Evolutionary conservation across 1,140 invertebrate species (phyloP).

Genomic region (Pantala flavescens): DNA sequence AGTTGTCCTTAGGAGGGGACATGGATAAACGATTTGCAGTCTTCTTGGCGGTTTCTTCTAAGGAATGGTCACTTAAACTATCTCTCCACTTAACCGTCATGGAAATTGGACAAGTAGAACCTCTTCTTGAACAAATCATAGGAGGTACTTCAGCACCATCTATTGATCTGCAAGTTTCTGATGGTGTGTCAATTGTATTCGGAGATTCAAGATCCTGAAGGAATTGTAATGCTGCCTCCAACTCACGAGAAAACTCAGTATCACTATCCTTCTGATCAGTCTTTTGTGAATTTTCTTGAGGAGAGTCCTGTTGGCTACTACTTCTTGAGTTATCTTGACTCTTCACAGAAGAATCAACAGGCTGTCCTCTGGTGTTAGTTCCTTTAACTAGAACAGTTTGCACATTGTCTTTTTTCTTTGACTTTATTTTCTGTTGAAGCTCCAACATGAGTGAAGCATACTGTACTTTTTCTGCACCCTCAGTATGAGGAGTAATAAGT

Average conservation of each 20-base stretch:
- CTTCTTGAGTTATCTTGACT: constrained; percentile 27
- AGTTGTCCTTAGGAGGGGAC: neutral
- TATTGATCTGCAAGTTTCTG: constrained; percentile 26
- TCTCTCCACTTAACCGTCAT: constrained; percentile 17
- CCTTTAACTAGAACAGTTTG: neutral
- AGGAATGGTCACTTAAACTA: constrained; percentile 10
- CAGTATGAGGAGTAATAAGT: neutral
- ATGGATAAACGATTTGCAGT: neutral
- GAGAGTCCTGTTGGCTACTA: constrained; percentile 24
- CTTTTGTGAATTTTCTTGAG: constrained; percentile 23
- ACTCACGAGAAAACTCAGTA: constrained; percentile 36
- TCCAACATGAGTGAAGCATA: constrained; percentile 40
- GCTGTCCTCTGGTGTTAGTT: neutral
- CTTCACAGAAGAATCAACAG: constrained; percentile 19
- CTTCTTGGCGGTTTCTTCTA: neutral
- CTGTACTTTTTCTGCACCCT: constrained; percentile 24
- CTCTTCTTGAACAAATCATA: constrained; percentile 11
- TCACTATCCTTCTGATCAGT: constrained; percentile 32
- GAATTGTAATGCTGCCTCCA: constrained; percentile 38
- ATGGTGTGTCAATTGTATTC: constrained; percentile 35
- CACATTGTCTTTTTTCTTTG: constrained; percentile 17
- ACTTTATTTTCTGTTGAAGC: constrained; percentile 28
- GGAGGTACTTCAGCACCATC: constrained; percentile 19
- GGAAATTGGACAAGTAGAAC: neutral
- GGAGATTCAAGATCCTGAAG: constrained; percentile 40